Evolutionary conservation across 2,888 invertebrate species (phyloP), one percentile per base, ranked within the genome.

Genomic region (Sycophila texana): DNA sequence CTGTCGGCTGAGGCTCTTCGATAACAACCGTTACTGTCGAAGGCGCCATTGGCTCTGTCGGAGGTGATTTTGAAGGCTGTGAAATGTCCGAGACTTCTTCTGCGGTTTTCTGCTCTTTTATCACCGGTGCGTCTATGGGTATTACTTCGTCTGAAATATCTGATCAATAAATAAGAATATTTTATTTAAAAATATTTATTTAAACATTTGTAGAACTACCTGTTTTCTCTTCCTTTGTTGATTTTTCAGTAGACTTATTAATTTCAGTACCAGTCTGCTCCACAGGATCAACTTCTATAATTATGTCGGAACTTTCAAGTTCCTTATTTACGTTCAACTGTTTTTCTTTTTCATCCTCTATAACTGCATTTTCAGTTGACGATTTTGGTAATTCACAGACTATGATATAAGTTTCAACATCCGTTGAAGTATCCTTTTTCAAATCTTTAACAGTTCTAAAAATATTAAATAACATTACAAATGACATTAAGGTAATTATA

Each of bases 21-120:
- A 63, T 49, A 18, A 65, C 26, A n/a, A 14, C 57, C 14, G 55
- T 55, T 16, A 39, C 67, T 13, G 55, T 47, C 12, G 63, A 65
- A 1, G 39, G 63, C 18, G 77, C 7, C 66, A 55, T 67, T 7
- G 49, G 13, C 14, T 55, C 58, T 4, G 2, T 68, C 22, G 5
- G 12, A 49, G 49, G 30, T 4, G 61, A n/a, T 63, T 93, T 92
- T 10, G 90, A 87, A 39, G 92, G 91, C 73, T 96, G 92, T 78
- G 94, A 91, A 22, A 90, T 92, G 58, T 92, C 91, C 82, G 91
- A 90, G 1, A 20, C 5, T 2, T 74, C 57, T 68, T 73, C 72
- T n/a, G 57, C 0, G 7, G 60, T 49, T 14, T 73, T 57, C 18
- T 66, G 13, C 20, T 77, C 58, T 20, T 65, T 58, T 26, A 55